Evolutionary conservation across 2,113 vertebrate genomes (phyloP), one percentile per base, ranked within the genome.

Genomic region (Hippocampus zosterae): DNA sequence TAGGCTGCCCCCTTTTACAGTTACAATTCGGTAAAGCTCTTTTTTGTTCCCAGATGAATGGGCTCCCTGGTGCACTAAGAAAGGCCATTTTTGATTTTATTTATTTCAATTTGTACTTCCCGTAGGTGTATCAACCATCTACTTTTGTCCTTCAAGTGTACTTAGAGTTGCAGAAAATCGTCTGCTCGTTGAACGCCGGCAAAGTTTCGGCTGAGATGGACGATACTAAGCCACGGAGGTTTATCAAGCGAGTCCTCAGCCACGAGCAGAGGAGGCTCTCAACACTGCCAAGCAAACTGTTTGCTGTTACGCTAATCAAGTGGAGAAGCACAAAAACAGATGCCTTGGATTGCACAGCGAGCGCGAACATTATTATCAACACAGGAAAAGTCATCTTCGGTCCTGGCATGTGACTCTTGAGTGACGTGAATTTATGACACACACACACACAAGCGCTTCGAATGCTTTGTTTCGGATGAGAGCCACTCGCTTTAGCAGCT

Each of bases 351-450:
- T 29, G 4, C 3, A 29, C 21, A 50, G 16, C 6, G 27, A 15
- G 56, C 2, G 56, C 29, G 16, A 23, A 60, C 27, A 15, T 60
- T 57, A 57, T 57, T 3, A 23, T 44, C 42, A 29, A 44, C 41
- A 29, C 64, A 29, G 42, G 65, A 67, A 52, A 67, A 67, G 44
- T 67, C 65, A 50, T 48, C 65, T 52, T 67, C n/a, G 16, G 40
- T 50, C 25, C 25, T 66, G 64, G 64, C 64, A 25, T 50, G 23
- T 18, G 15, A 66, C 40, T 23, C 40, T 37, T 8, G 23, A 48
- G 15, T 4, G 44, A 66, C 42, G 19, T 29, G 10, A 27, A 66
- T 37, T 67, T 33, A 67, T 21, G 46, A 67, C 9, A 7, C 62
- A 9, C 12, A n/a, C 27, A 67, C 9, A 7, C 62, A 9, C 12